These are phyloP conservation scores for Caenorhabditis latens DNA, from an alignment of 1,140 invertebrate species.

Conservation along the genomic window DNA sequence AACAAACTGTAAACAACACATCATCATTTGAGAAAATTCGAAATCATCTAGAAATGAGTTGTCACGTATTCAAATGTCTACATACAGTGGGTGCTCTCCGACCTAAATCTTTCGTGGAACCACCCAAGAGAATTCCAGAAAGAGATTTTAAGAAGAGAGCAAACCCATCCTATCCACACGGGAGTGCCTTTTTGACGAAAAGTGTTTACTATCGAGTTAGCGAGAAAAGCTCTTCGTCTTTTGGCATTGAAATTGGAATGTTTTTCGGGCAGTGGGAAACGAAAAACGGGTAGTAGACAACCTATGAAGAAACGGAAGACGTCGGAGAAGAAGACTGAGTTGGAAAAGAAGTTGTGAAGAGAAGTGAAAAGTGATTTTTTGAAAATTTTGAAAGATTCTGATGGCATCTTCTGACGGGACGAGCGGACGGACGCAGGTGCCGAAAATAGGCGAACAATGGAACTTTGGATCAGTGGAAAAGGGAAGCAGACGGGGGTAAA, in stretches of 20 bases:
- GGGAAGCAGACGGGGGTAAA: background rate
- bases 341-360: background rate
- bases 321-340: background rate
- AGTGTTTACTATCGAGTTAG: constrained; percentile 51
- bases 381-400: background rate
- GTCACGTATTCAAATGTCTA: too few species aligned
- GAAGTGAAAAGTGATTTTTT: background rate
- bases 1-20: too few species aligned
- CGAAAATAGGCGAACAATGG: constrained; percentile 47
- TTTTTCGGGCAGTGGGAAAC: constrained; percentile 34
- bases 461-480: constrained; percentile 1
- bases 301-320: background rate
- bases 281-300: constrained; percentile 14
- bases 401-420: background rate
- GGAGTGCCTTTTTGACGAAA: constrained; percentile 33
- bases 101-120: background rate
- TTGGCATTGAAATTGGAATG: constrained; percentile 22
- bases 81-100: too few species aligned
- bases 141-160: background rate
- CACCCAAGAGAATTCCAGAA: constrained; percentile 6
- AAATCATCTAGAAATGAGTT: too few species aligned
- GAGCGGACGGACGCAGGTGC: background rate
- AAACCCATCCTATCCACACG: background rate
- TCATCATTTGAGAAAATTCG: too few species aligned
- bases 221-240: constrained; percentile 45